Percentiles rank a stretch among this genome's conserved stretches.
These are phyloP conservation scores for Burhinus bistriatus DNA, from an alignment of 2,113 vertebrate genomes.

Conservation along the genomic window DNA sequence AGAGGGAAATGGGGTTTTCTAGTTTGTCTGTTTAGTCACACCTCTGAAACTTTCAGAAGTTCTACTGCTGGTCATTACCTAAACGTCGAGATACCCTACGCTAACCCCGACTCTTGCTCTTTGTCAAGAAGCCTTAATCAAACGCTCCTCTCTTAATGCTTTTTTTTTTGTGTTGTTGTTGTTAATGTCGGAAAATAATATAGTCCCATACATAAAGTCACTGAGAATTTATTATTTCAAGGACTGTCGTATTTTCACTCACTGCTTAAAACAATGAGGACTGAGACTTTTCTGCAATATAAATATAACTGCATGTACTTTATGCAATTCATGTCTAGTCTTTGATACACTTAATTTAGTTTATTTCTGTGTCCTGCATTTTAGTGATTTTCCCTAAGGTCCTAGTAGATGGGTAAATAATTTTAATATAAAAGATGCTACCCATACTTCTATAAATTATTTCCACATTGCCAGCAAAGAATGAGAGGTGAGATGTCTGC, in stretches of 20 bases:
- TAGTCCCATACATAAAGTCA: neutral
- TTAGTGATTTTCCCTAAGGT: neutral
- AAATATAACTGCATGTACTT: neutral
- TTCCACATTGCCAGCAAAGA: neutral
- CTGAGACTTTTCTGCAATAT: neutral
- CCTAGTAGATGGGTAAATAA: neutral
- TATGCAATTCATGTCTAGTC: neutral
- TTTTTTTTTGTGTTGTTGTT: neutral
- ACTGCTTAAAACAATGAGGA: neutral
- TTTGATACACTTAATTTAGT: neutral
- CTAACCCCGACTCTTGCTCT: neutral
- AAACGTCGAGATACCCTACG: neutral
- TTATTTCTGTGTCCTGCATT: neutral
- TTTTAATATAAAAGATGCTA: neutral
- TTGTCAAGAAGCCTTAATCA: neutral
- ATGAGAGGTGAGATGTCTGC: neutral
- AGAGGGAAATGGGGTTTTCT: neutral
- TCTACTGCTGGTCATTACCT: neutral
- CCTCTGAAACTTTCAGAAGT: neutral
- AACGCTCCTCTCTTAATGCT: neutral
- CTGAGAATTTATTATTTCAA: neutral
- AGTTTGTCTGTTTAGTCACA: neutral
- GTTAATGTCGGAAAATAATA: neutral
- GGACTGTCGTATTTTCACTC: neutral
- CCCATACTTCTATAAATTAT: neutral